These are phyloP conservation scores for Ceyx melanurus DNA, from an alignment of 2,113 vertebrate species.

Conservation along the genomic window DNA sequence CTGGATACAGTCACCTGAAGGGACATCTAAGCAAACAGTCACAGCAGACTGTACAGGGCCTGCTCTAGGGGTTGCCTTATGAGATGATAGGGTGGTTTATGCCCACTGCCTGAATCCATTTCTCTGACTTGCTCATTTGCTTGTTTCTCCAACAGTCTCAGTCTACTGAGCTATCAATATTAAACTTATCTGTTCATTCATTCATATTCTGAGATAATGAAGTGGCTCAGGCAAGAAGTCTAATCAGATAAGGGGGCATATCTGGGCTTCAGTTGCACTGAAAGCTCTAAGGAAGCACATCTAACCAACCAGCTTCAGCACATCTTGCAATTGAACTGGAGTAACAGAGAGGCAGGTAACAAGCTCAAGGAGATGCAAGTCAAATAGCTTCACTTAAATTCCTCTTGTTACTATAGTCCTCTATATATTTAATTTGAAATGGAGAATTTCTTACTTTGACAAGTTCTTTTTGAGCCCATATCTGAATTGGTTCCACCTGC, in stretches of 20 bases:
- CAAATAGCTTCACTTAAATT: not conserved
- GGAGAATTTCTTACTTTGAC: slow-evolving; percentile 86
- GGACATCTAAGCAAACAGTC: not conserved
- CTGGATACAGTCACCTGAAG: not conserved
- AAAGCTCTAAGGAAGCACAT: not conserved
- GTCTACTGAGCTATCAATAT: not conserved
- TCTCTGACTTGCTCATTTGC: not conserved
- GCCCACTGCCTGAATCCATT: not conserved
- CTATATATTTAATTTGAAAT: not conserved
- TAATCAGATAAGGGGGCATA: not conserved
- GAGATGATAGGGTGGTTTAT: not conserved
- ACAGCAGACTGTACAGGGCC: not conserved
- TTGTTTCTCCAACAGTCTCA: not conserved
- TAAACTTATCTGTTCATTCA: not conserved
- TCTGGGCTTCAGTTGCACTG: not conserved
- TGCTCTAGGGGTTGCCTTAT: not conserved
- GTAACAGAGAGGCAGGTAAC: not conserved
- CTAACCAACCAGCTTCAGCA: not conserved
- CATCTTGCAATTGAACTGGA: not conserved
- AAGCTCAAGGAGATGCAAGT: not conserved
- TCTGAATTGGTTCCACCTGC: slow-evolving; percentile 98
- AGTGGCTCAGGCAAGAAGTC: not conserved
- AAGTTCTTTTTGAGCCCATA: slow-evolving; percentile 97
- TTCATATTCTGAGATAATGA: not conserved
- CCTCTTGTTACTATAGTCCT: not conserved